Conservation (phyloP, 37 sponge, comb jelly and placozoan genomes). For the Oopsacas minuta region DNA sequence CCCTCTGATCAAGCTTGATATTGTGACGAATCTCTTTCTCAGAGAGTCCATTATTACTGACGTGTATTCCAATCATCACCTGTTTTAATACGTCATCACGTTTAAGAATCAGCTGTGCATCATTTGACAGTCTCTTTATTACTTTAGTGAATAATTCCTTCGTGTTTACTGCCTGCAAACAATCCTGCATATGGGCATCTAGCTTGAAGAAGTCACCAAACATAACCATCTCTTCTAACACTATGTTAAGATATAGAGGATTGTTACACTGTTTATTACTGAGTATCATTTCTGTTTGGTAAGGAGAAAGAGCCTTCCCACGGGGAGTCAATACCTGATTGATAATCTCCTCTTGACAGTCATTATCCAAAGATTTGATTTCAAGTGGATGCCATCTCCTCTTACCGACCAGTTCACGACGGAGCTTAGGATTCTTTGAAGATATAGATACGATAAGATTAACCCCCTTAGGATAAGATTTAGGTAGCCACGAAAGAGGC, state of each 20-base stretch:
- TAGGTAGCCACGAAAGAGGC: not conserved
- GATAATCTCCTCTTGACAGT: conserved; percentile 3
- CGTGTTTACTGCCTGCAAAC: not conserved
- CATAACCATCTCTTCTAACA: conserved; percentile 17
- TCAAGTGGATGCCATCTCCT: not conserved
- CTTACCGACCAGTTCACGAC: not conserved
- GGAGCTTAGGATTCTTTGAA: not conserved
- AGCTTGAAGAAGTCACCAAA: conserved; percentile 16
- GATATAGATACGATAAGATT: not conserved
- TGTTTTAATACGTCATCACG: not conserved
- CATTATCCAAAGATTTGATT: not conserved
- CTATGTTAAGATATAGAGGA: conserved; percentile 17
- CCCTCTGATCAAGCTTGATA: not conserved
- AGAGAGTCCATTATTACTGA: not conserved
- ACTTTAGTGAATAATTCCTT: not conserved
- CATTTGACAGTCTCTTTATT: not conserved
- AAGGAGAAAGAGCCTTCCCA: not conserved
- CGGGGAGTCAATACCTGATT: not conserved
- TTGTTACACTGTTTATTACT: conserved; percentile 13
- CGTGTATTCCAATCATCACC: not conserved
- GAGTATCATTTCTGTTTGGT: conserved; percentile 15
- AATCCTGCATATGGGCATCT: not conserved
- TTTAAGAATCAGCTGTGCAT: not conserved
- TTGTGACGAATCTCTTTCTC: not conserved
- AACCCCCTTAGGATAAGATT: not conserved